Conservation (phyloP, 2,888 invertebrate species). For the Orgyia antiqua region DNA sequence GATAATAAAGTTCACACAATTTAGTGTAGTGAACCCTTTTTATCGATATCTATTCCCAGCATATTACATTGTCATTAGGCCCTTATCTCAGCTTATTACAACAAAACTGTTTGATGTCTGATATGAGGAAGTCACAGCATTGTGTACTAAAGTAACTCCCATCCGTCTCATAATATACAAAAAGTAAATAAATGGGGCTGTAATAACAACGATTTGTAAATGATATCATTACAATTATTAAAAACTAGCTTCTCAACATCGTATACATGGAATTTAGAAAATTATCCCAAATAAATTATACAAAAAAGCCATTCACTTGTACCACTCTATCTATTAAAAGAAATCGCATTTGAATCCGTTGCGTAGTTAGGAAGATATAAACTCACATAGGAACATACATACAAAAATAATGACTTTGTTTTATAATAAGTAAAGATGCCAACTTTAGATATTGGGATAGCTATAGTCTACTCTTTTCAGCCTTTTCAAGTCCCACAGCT, state of each 20-base stretch:
- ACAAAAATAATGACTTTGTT: too few relatives aligned
- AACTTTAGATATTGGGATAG: too few relatives aligned
- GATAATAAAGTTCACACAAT: constrained; percentile 1
- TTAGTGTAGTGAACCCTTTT: constrained; percentile 14
- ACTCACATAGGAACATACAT: too few relatives aligned
- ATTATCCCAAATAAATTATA: too few relatives aligned
- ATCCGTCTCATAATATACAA: constrained; percentile 33
- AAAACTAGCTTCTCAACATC: background rate
- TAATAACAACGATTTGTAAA: constrained; percentile 11
- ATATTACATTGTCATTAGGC: constrained; percentile 27
- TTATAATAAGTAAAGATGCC: too few relatives aligned
- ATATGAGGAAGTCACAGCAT: constrained; percentile 40
- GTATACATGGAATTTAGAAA: too few relatives aligned
- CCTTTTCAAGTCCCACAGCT: too few relatives aligned
- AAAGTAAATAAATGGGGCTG: constrained; percentile 22
- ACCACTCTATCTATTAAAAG: too few relatives aligned
- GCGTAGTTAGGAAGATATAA: too few relatives aligned
- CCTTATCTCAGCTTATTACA: constrained; percentile 33
- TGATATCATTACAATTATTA: background rate
- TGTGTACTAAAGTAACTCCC: constrained; percentile 41
- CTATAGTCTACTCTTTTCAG: too few relatives aligned
- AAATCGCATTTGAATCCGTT: too few relatives aligned
- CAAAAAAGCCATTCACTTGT: too few relatives aligned
- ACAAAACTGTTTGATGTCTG: constrained; percentile 29
- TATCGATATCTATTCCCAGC: constrained; percentile 26